phyloP scores from a whole-genome alignment of 35 echinoderm and acorn worm genomes.

The Heliocidaris erythrogramma region DNA sequence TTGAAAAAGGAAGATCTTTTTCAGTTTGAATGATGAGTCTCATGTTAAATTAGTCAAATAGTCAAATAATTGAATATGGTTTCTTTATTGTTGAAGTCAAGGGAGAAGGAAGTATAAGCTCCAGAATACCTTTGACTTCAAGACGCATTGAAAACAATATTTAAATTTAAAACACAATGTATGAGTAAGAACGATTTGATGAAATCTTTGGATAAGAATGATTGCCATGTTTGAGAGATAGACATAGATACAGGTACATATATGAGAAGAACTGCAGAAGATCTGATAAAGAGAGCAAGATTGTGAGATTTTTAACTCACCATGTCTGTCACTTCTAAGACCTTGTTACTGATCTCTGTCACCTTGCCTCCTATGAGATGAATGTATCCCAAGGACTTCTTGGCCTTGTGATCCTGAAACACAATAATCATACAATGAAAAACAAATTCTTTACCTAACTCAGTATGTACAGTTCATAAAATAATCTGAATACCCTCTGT shows the following conservation, averaged over 20 bases:
- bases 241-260: no score
- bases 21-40: not conserved
- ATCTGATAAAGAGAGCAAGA: not conserved
- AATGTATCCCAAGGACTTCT: constrained; percentile 91
- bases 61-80: not conserved
- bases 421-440: constrained; percentile 6
- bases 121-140: not conserved
- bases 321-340: constrained; percentile 92
- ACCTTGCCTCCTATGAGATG: constrained; percentile 88
- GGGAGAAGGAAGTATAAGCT: not conserved
- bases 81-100: not conserved
- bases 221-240: not conserved
- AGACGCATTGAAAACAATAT: not conserved
- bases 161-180: not conserved
- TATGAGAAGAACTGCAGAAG: no score
- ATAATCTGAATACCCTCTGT: no score
- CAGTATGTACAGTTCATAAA: no score
- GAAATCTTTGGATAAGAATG: not conserved
- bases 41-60: not conserved
- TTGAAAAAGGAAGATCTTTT: not conserved
- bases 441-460: no score
- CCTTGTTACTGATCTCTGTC: constrained; percentile 92
- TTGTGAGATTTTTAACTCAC: constrained; percentile 49
- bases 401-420: constrained; percentile 90
- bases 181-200: not conserved